Percentiles rank a stretch among this genome's conserved stretches.
Conservation (phyloP, 2,113 vertebrate species). For the Lasiurus borealis region DNA sequence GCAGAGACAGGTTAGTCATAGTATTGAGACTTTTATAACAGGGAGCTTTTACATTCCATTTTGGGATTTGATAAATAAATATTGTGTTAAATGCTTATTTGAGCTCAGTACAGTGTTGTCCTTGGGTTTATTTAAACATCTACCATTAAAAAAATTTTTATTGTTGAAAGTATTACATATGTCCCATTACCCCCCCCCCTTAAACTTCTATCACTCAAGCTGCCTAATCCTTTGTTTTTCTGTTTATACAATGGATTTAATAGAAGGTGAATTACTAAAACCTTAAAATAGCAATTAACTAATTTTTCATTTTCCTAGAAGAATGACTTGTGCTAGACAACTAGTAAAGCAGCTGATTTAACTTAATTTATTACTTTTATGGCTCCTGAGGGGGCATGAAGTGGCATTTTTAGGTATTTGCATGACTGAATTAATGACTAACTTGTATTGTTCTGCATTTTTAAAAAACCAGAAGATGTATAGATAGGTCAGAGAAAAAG, state of each 20-base stretch:
- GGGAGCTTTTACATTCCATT: background rate
- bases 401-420: constrained; percentile 39
- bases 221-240: constrained; percentile 2
- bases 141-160: background rate
- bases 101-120: background rate
- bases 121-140: background rate
- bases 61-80: background rate
- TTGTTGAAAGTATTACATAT: too few relatives aligned
- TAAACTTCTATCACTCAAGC: background rate
- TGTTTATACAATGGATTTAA: constrained; percentile 46
- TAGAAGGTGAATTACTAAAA: constrained; percentile 25
- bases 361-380: constrained; percentile 46
- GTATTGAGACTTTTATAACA: background rate
- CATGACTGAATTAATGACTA: constrained; percentile 57
- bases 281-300: constrained; percentile 34
- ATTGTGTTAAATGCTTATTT: background rate
- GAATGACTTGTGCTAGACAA: constrained; percentile 44
- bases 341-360: background rate
- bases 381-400: background rate
- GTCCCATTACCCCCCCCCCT: too few relatives aligned
- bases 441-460: background rate
- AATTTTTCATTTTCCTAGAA: constrained; percentile 9
- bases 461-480: background rate
- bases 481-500: background rate
- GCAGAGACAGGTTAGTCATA: background rate